phyloP scores from a whole-genome alignment of 2,113 vertebrate genomes.

The Poecilia latipinna region DNA sequence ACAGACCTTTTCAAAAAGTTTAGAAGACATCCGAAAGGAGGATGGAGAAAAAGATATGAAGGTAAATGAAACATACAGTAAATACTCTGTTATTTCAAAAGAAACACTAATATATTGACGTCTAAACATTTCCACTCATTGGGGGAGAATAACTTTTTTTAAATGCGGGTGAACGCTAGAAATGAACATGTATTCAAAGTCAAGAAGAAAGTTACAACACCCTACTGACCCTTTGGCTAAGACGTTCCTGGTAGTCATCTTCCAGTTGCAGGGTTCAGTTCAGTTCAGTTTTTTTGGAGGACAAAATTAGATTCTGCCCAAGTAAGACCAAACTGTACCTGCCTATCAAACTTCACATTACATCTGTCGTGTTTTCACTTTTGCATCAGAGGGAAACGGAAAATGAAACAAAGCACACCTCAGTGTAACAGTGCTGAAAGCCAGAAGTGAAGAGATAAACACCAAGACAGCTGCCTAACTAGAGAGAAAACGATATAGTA shows the following conservation, averaged over 20 bases:
- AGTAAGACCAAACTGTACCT: too few species aligned
- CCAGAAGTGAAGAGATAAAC: background rate
- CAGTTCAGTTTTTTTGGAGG: too few species aligned
- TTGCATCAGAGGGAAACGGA: background rate
- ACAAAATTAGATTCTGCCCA: too few species aligned
- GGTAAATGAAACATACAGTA: slow-evolving; percentile 10
- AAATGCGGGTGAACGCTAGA: too few species aligned
- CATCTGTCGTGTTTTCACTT: background rate
- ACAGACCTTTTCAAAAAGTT: background rate
- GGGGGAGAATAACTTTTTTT: too few species aligned
- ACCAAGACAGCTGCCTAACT: background rate
- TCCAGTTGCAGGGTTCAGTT: too few species aligned
- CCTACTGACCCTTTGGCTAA: too few species aligned
- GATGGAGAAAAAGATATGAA: background rate
- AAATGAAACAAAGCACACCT: background rate
- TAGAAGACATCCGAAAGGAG: background rate
- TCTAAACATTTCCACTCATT: background rate
- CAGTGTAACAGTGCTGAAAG: background rate
- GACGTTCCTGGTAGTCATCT: too few species aligned
- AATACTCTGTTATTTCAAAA: background rate
- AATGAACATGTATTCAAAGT: too few species aligned
- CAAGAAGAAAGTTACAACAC: too few species aligned
- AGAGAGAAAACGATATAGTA: background rate
- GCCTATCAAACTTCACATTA: background rate
- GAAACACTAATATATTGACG: background rate